A percentile compares a stretch with the other conserved stretches of the same genome.
Conservation (phyloP, 2,113 vertebrate species). For the Xiphorhynchus elegans region DNA sequence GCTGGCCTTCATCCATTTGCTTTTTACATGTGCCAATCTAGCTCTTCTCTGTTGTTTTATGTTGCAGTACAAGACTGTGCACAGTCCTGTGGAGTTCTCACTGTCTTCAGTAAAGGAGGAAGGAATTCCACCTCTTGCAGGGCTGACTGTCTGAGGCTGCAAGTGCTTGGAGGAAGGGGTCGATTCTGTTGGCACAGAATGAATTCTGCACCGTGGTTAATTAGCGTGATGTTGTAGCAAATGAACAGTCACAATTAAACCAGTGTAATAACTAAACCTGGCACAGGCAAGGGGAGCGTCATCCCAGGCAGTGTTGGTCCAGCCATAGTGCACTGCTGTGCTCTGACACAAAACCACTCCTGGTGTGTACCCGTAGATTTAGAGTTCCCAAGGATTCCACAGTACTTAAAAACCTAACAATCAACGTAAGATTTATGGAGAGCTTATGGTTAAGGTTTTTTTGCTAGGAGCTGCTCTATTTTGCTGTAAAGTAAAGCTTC, state of each 20-base stretch:
- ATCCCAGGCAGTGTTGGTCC: background rate
- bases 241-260: background rate
- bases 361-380: background rate
- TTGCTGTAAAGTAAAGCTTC: background rate
- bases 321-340: background rate
- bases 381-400: background rate
- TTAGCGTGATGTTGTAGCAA: background rate
- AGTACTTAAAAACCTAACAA: background rate
- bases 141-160: background rate
- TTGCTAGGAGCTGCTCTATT: background rate
- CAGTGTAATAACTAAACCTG: background rate
- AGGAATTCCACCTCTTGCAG: background rate
- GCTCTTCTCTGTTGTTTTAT: background rate
- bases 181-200: background rate
- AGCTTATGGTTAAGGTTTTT: background rate
- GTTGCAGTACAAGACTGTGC: background rate
- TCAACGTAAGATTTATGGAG: background rate
- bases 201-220: background rate
- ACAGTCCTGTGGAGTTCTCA: rapidly evolving
- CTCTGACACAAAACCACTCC: background rate
- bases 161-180: background rate
- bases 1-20: background rate
- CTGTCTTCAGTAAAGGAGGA: background rate
- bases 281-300: background rate
- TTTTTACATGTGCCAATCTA: background rate